phyloP scores from a whole-genome alignment of 2,797 vertebrate species.

The Gila robusta region DNA sequence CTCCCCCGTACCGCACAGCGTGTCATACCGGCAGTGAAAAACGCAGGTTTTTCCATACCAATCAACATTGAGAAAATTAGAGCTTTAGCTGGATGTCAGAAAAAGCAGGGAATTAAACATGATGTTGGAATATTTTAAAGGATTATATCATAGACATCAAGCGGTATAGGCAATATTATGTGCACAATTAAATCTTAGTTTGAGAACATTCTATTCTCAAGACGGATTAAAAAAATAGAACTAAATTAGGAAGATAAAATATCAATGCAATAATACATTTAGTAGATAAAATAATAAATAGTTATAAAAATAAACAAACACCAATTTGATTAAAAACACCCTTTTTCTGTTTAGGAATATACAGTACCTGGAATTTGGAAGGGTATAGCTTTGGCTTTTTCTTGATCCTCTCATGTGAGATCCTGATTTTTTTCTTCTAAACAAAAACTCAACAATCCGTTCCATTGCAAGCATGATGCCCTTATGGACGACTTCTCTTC shows the following conservation, averaged over 20 bases:
- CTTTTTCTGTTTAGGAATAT: neutral
- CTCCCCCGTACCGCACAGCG: slow-evolving; percentile 6
- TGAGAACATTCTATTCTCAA: neutral
- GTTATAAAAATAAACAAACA: neutral
- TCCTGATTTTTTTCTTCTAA: slow-evolving; percentile 68
- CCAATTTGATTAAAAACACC: neutral
- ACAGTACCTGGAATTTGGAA: slow-evolving; percentile 74
- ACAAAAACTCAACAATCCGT: slow-evolving; percentile 74
- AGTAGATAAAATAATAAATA: neutral
- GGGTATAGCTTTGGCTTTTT: slow-evolving; percentile 75
- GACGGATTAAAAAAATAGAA: neutral
- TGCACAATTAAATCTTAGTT: neutral
- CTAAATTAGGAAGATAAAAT: neutral
- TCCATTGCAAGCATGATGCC: slow-evolving; percentile 74
- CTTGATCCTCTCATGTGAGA: slow-evolving; percentile 72
- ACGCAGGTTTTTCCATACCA: slow-evolving; percentile 1
- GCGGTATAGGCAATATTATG: neutral
- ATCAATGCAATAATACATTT: neutral
- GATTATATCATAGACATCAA: slow-evolving; percentile 2
- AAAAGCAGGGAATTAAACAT: slow-evolving; percentile 7
- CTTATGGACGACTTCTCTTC: neutral
- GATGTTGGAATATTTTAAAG: neutral
- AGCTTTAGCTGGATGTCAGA: slow-evolving; percentile 25
- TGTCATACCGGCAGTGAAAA: slow-evolving; percentile 25
- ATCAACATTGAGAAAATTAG: slow-evolving; percentile 22